phyloP scores from a whole-genome alignment of 2,888 invertebrate species.

The Halocaridina rubra region DNA sequence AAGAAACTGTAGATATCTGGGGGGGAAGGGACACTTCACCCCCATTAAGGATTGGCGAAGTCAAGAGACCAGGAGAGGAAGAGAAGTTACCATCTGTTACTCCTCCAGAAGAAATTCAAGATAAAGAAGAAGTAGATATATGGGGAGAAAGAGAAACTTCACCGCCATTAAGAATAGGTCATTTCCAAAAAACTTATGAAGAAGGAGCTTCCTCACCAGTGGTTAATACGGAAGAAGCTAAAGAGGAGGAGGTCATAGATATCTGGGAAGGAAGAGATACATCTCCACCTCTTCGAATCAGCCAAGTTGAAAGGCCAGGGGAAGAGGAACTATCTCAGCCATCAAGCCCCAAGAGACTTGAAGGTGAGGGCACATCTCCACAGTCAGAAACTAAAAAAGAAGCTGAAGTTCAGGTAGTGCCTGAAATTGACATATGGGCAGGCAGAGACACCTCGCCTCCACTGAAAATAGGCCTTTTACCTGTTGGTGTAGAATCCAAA shows the following conservation, averaged over 20 bases:
- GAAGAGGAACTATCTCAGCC: not conserved
- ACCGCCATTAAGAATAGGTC: not conserved
- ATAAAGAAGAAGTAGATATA: not conserved
- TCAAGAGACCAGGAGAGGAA: not conserved
- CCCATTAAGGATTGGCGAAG: not conserved
- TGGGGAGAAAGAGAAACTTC: not conserved
- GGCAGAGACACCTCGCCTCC: not conserved
- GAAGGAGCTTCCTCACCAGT: not conserved
- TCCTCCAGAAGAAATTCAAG: not conserved
- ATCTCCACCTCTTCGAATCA: conserved; percentile 27
- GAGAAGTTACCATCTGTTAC: not conserved
- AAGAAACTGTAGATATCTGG: not conserved
- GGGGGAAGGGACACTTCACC: not conserved
- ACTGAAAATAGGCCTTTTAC: not conserved
- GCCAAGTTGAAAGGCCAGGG: not conserved
- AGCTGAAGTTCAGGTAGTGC: not conserved
- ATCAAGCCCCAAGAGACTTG: too few relatives aligned
- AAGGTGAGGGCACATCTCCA: too few relatives aligned
- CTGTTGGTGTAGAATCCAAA: not conserved
- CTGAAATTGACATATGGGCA: not conserved
- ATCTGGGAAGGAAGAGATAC: conserved; percentile 25
- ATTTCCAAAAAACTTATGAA: not conserved
- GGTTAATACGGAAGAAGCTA: not conserved
- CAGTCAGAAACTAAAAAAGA: not conserved
- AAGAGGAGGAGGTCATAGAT: conserved; percentile 2